Percentiles rank a stretch among this genome's conserved stretches.
These are phyloP conservation scores for Entomyzon cyanotis DNA, from an alignment of 2,113 vertebrate species.

Conservation along the genomic window DNA sequence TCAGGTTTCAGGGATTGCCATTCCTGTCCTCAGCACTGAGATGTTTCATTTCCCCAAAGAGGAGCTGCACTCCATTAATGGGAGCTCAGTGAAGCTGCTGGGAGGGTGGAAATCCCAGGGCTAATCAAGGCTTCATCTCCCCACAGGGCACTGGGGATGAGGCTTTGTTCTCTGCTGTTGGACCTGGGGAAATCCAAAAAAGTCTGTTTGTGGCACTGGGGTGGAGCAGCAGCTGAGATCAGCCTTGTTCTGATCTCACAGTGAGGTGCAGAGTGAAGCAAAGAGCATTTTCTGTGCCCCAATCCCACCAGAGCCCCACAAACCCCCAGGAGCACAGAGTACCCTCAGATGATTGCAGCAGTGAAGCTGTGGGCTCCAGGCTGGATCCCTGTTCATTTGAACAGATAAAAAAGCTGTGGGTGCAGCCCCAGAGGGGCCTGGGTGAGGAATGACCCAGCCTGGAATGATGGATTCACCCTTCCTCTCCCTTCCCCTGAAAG, in stretches of 20 bases:
- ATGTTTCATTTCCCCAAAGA: background rate
- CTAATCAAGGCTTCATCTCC: background rate
- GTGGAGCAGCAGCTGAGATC: background rate
- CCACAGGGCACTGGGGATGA: background rate
- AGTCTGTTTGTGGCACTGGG: background rate
- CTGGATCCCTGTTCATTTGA: accelerated
- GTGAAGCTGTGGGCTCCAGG: accelerated
- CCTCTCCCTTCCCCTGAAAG: background rate
- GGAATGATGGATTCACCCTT: background rate
- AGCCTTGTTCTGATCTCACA: background rate
- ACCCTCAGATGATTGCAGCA: accelerated
- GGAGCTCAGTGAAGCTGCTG: background rate
- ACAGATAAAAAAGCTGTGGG: background rate
- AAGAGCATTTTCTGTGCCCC: background rate
- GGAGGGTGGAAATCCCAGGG: background rate
- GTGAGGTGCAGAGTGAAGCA: accelerated
- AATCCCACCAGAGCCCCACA: background rate
- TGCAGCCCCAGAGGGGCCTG: background rate
- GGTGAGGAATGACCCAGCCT: accelerated
- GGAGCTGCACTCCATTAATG: background rate
- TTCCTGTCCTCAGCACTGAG: background rate
- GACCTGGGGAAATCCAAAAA: background rate
- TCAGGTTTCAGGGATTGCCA: background rate
- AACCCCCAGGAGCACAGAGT: background rate
- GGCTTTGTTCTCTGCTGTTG: background rate